Conservation (phyloP, 1,140 invertebrate genomes). For the Aphaenogaster rudis region DNA sequence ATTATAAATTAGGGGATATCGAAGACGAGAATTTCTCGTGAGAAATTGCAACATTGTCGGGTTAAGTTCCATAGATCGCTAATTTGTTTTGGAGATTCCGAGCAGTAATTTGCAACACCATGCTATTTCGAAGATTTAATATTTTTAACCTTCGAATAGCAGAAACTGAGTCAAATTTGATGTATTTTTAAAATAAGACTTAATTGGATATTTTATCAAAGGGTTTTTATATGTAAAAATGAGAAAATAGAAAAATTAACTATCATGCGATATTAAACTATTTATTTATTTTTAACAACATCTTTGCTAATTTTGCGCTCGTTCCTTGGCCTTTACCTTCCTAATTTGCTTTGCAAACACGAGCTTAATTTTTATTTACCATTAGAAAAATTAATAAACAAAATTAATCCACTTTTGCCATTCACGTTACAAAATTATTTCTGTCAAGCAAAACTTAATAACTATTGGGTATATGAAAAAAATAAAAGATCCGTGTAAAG, state of each 20-base stretch:
- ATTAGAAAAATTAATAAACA: not conserved
- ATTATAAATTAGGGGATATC: slow-evolving; percentile 32
- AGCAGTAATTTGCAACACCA: not conserved
- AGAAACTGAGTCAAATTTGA: not conserved
- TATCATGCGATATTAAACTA: too few relatives aligned
- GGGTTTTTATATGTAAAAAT: not conserved
- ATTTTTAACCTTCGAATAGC: not conserved
- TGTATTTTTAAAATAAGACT: not conserved
- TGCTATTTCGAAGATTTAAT: not conserved
- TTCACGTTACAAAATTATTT: not conserved
- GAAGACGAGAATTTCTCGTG: not conserved
- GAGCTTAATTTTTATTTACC: too few relatives aligned
- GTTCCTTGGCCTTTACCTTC: too few relatives aligned
- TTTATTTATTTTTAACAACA: too few relatives aligned
- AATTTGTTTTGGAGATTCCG: slow-evolving; percentile 2
- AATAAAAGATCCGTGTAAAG: not conserved
- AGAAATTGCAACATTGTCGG: not conserved
- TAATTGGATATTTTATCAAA: not conserved
- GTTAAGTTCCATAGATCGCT: slow-evolving; percentile 4
- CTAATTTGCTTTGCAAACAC: too few relatives aligned
- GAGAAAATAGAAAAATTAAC: not conserved
- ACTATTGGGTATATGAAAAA: not conserved
- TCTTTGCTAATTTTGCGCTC: too few relatives aligned
- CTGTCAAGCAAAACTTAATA: not conserved
- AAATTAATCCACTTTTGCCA: not conserved